A percentile compares a stretch with the other conserved stretches of the same genome.
These are phyloP conservation scores for Desmodus rotundus DNA, from an alignment of 2,113 vertebrate species.

Conservation along the genomic window DNA sequence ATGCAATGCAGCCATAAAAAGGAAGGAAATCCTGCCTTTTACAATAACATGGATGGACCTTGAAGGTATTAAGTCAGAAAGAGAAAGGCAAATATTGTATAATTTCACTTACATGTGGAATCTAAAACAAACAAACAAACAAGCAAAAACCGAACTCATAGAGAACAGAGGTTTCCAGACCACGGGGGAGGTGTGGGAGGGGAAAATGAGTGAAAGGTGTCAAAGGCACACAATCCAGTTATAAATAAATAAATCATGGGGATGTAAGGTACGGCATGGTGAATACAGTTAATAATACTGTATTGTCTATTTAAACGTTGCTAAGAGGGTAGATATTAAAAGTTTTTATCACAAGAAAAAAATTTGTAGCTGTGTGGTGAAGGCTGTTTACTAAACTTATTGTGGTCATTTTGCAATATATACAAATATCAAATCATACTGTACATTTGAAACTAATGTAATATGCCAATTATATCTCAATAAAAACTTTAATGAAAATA, in stretches of 20 bases:
- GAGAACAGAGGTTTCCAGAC: not conserved
- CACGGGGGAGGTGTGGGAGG: rapidly evolving
- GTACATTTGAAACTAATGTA: not conserved
- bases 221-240: not conserved
- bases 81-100: not conserved
- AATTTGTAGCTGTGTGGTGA: not conserved
- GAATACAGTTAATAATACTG: not conserved
- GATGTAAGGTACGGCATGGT: not conserved
- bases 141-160: not conserved
- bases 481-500: not conserved
- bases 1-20: not conserved
- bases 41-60: not conserved
- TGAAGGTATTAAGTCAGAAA: not conserved
- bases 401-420: not conserved
- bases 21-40: not conserved
- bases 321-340: not conserved
- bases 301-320: not conserved
- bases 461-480: not conserved
- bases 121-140: not conserved
- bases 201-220: not conserved
- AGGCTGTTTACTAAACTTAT: not conserved
- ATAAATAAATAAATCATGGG: not conserved
- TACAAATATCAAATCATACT: not conserved
- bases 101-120: not conserved
- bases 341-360: conserved; percentile 4